A percentile compares a stretch with the other conserved stretches of the same genome.
Conservation (phyloP, 1,140 invertebrate species). For the Zaprionus davidi region DNA sequence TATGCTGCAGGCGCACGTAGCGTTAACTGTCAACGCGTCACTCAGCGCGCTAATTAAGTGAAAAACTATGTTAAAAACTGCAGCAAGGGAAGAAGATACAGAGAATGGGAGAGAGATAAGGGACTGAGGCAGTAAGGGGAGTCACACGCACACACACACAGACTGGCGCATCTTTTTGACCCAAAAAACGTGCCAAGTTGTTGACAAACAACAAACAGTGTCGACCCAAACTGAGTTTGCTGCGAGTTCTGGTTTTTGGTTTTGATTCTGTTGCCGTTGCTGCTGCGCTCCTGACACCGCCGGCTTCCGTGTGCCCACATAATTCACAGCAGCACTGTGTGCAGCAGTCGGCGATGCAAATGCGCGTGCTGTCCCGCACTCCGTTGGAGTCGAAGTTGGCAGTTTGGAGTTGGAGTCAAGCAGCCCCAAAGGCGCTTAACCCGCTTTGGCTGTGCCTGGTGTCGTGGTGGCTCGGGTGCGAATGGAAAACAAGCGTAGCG, state of each 20-base stretch:
- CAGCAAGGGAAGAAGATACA: neutral
- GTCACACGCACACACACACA: neutral
- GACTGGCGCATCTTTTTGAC: constrained; percentile 63
- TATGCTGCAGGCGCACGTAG: constrained; percentile 65
- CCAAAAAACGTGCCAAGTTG: constrained; percentile 75
- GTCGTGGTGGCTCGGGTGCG: constrained; percentile 17
- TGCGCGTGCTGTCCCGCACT: constrained; percentile 24
- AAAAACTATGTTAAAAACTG: constrained; percentile 77
- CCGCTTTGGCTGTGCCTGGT: constrained; percentile 51
- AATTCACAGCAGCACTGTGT: constrained; percentile 54
- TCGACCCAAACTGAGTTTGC: constrained; percentile 32
- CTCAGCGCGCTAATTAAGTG: constrained; percentile 78
- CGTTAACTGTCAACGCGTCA: constrained; percentile 78
- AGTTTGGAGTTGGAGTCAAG: neutral
- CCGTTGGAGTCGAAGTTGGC: neutral
- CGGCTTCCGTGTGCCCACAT: constrained; percentile 68
- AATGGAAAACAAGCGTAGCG: constrained; percentile 57
- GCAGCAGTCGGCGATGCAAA: constrained; percentile 58
- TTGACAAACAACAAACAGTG: constrained; percentile 71
- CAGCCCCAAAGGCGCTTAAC: constrained; percentile 71
- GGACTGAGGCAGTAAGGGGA: neutral
- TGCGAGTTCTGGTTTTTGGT: constrained; percentile 4
- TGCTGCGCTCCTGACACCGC: constrained; percentile 25
- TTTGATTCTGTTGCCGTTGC: constrained; percentile 22
- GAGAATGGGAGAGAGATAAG: constrained; percentile 20